Percentiles rank a stretch among this genome's conserved stretches.
Evolutionary conservation across 2,797 vertebrate species (phyloP).

Genomic region (Cheirogaleus major): DNA sequence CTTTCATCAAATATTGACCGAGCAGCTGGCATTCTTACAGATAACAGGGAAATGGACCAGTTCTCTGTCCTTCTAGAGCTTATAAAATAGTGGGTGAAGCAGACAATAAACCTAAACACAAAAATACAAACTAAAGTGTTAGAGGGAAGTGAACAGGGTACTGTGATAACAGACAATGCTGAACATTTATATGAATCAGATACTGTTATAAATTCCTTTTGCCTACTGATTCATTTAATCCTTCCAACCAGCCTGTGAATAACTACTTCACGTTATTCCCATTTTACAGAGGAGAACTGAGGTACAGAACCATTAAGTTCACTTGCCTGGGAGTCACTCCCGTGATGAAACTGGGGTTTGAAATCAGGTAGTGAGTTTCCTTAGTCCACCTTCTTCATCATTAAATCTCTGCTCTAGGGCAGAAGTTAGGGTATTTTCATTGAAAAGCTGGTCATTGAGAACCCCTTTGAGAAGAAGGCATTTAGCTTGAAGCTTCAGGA

Average conservation of each 20-base stretch:
- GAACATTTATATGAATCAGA: background rate
- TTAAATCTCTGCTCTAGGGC: background rate
- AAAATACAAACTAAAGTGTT: conserved; percentile 2
- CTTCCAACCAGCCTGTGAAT: background rate
- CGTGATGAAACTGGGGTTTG: background rate
- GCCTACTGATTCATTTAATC: background rate
- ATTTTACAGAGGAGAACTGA: background rate
- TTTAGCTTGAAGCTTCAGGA: conserved; percentile 34
- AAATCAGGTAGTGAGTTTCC: background rate
- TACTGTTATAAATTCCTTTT: background rate
- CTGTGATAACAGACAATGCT: background rate
- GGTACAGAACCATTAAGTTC: background rate
- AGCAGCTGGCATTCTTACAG: background rate
- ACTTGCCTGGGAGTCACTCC: background rate
- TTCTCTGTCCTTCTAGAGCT: background rate
- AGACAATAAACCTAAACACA: background rate
- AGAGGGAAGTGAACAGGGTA: background rate
- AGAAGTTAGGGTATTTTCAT: background rate
- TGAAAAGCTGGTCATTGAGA: background rate
- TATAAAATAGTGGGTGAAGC: background rate
- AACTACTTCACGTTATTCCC: background rate
- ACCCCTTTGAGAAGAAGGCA: background rate
- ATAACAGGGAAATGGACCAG: background rate
- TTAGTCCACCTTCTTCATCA: background rate
- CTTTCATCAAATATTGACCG: conserved; percentile 5